phyloP scores from a whole-genome alignment of 2,888 invertebrate genomes.

The Tubulanus polymorphus region DNA sequence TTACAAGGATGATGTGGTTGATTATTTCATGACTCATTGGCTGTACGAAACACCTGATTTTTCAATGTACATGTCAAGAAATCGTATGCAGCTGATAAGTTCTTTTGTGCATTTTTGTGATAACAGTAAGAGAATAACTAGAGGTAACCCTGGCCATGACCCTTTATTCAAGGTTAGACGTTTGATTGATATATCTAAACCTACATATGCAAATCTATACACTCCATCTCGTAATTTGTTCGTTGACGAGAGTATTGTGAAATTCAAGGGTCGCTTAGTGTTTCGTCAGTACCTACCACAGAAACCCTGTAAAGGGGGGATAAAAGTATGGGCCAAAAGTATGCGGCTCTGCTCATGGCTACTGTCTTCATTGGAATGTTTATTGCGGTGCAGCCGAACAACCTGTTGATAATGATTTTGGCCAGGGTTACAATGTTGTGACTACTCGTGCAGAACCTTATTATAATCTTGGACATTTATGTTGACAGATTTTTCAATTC shows the following conservation, averaged over 20 bases:
- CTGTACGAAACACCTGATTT: not conserved
- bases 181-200: slow-evolving; percentile 17
- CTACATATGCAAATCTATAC: slow-evolving; percentile 9
- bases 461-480: too few species aligned
- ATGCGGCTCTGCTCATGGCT: not conserved
- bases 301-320: slow-evolving; percentile 10
- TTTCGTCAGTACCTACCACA: slow-evolving; percentile 17
- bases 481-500: not conserved
- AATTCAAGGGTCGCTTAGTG: slow-evolving; percentile 18
- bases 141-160: not conserved
- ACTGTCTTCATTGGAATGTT: not conserved
- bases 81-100: slow-evolving; percentile 14
- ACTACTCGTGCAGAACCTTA: too few species aligned
- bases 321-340: slow-evolving; percentile 1
- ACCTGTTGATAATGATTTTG: not conserved
- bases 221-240: slow-evolving; percentile 5
- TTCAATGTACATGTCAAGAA: not conserved
- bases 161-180: not conserved
- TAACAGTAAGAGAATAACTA: too few species aligned
- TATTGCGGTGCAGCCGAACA: not conserved
- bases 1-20: not conserved
- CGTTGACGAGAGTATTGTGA: slow-evolving; percentile 15
- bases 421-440: not conserved
- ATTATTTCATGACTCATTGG: slow-evolving; percentile 2
- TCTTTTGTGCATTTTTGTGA: slow-evolving; percentile 24